phyloP scores from a whole-genome alignment of 2,888 invertebrate genomes.

The Coelinius sp. region DNA sequence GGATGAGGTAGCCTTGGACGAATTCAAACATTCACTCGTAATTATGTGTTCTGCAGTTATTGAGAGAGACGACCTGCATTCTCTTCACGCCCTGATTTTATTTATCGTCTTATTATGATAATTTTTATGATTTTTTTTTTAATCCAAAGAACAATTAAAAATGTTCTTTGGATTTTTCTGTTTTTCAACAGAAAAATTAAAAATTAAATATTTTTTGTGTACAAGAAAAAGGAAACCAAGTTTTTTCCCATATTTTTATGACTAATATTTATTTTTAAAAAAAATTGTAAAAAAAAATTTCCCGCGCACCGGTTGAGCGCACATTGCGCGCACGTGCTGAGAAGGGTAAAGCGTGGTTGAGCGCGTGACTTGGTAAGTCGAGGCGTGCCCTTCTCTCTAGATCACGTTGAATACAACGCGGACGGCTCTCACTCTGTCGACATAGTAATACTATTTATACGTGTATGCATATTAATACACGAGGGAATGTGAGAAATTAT shows the following conservation, averaged over 20 bases:
- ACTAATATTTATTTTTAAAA: background rate
- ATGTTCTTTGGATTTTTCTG: background rate
- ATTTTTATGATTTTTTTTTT: conserved; percentile 1
- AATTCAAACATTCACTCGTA: conserved; percentile 60
- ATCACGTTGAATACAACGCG: conserved; percentile 69
- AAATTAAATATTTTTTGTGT: background rate
- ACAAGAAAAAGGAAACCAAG: no score
- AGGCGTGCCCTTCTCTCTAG: conserved; percentile 63
- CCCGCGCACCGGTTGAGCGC: conserved; percentile 22
- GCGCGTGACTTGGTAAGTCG: conserved; percentile 63
- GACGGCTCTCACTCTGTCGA: conserved; percentile 48
- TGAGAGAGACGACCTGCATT: conserved; percentile 41
- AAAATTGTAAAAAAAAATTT: background rate
- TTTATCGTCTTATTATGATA: background rate
- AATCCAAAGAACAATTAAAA: background rate
- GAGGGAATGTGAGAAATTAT: background rate
- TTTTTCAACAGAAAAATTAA: background rate
- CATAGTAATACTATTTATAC: conserved; percentile 58
- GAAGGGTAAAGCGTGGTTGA: conserved; percentile 63
- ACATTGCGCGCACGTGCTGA: conserved; percentile 56
- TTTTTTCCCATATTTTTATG: background rate
- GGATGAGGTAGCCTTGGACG: conserved; percentile 57
- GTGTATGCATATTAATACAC: conserved; percentile 18
- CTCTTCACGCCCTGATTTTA: conserved; percentile 50
- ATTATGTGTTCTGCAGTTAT: conserved; percentile 50